Base-by-base conservation (phyloP, 2,888 invertebrate species). In the Lepidochrysops patricia region DNA sequence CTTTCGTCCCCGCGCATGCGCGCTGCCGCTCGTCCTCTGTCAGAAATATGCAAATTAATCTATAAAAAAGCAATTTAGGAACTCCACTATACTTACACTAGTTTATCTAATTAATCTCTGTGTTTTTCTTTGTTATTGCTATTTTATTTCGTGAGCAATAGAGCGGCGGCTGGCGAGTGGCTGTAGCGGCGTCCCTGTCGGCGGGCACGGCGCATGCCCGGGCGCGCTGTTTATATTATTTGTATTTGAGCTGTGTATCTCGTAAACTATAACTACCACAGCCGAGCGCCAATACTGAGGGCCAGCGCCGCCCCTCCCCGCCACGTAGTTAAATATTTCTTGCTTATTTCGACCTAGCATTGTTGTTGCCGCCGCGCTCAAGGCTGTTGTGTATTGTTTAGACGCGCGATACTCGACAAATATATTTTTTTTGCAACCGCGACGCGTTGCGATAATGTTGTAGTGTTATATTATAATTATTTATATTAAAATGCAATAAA, bases 221-320 rank as follows among this genome's bases (percentile, higher is more conserved):
- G 82, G 70, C 76, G 82, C 82, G 85, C 88, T 90, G 90, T 90
- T 90, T 90, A 90, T 90, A 90, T 90, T 90, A 90, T 90, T 90
- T 90, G 90, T 90, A 90, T 89, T 90, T 88, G 86, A 89, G 89
- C 87, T 89, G 89, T 90, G 89, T 90, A 90, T 90, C 90, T 85
- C 82, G 90, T 90, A 90, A 90, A 90, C 90, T 89, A 89, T 88
- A 90, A 90, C 89, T 90, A 90, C 90, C 89, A 88, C 89, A 89
- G 86, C 78, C 85, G 80, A 86, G 84, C 89, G 80, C 89, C 88
- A 88, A 88, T 87, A 86, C 89, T 87, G 87, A 82, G 86, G 86
- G 84, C 82, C 82, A 79, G 77, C 71, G 77, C 80, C 84, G 82
- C 87, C 88, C 87, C 74, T 83, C 84, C 87, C 84, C 84, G 73